Conservation (phyloP, 2,888 invertebrate species). For the Terebella lapidaria region DNA sequence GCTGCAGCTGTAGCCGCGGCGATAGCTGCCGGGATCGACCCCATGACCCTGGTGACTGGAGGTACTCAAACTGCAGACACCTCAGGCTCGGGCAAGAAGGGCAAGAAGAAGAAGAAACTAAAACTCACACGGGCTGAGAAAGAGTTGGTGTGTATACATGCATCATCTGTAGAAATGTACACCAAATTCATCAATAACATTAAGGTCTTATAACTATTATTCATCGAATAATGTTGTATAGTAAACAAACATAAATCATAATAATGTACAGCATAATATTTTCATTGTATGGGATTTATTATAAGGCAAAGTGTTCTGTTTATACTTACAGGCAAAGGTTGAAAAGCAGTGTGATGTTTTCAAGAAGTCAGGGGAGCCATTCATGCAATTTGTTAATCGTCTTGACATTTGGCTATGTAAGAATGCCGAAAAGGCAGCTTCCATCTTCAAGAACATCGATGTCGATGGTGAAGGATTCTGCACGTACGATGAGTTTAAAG, state of each 20-base stretch:
- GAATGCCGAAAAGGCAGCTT: slow-evolving; percentile 29
- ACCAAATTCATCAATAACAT: no score
- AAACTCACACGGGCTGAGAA: slow-evolving; percentile 35
- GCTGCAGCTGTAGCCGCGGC: not conserved
- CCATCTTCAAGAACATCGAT: slow-evolving; percentile 39
- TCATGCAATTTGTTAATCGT: slow-evolving; percentile 35
- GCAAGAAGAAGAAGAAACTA: slow-evolving; percentile 29
- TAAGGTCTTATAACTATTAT: no score
- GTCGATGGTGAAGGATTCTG: slow-evolving; percentile 36
- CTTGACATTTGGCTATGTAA: slow-evolving; percentile 44
- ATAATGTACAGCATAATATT: no score
- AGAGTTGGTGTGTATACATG: slow-evolving; percentile 30
- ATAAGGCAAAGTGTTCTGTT: no score
- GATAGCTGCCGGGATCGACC: not conserved
- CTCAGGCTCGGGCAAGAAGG: not conserved
- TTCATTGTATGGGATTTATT: no score
- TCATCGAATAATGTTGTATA: no score
- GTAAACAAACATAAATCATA: no score
- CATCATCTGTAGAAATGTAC: no score
- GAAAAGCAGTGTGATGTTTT: slow-evolving; percentile 37
- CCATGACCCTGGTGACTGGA: not conserved
- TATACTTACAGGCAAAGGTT: slow-evolving; percentile 40
- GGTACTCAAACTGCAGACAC: not conserved
- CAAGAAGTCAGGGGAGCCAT: slow-evolving; percentile 28
- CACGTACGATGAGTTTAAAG: slow-evolving; percentile 45